Evolutionary conservation across 2,113 vertebrate species (phyloP).

Genomic region (Salvator merianae): DNA sequence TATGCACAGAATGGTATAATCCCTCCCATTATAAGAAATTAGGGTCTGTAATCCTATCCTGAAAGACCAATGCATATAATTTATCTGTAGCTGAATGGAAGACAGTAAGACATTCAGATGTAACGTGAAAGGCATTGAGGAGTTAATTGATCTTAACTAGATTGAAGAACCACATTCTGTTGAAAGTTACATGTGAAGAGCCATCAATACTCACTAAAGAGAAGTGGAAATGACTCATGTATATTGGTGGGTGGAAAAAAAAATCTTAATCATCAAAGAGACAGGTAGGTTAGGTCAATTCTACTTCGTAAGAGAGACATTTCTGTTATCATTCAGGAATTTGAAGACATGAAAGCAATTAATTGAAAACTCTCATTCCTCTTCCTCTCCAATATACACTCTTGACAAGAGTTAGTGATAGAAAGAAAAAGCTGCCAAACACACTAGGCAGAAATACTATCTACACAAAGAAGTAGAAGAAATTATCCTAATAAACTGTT

Average conservation of each 20-base stretch:
- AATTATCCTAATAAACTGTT: background rate
- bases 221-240: slow-evolving; percentile 30
- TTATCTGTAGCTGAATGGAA: background rate
- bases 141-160: slow-evolving; percentile 4
- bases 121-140: background rate
- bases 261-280: slow-evolving; percentile 11
- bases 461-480: background rate
- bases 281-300: slow-evolving; percentile 33
- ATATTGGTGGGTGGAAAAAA: background rate
- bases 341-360: slow-evolving; percentile 8
- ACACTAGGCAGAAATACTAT: background rate
- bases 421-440: background rate
- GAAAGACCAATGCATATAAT: background rate
- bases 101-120: background rate
- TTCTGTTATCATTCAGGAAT: slow-evolving; percentile 7
- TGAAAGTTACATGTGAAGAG: slow-evolving; percentile 1
- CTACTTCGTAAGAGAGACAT: slow-evolving; percentile 17
- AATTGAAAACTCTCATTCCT: background rate
- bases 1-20: background rate
- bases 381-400: fast-evolving
- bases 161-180: background rate
- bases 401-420: slow-evolving; percentile 4
- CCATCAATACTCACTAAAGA: slow-evolving; percentile 16
- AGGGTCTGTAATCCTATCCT: background rate
- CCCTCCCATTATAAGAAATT: background rate